These are phyloP conservation scores for Pelecanus crispus DNA, from an alignment of 2,113 vertebrate genomes.

Conservation along the genomic window DNA sequence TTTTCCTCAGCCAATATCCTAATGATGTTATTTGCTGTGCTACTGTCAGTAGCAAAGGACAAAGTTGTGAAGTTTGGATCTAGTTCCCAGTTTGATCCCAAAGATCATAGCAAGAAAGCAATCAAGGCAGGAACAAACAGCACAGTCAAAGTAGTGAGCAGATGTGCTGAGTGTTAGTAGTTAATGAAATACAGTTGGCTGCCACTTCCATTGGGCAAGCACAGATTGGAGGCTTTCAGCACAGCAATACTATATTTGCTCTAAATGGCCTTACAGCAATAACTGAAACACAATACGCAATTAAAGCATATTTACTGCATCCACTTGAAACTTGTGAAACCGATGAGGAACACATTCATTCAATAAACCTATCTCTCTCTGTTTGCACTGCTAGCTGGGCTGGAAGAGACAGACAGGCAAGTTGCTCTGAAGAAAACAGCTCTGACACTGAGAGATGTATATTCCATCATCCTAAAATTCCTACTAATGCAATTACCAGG, in stretches of 20 bases:
- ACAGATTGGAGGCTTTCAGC: not conserved
- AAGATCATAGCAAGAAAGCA: not conserved
- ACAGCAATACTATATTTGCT: not conserved
- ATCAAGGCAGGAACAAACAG: not conserved
- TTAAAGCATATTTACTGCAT: conserved; percentile 39
- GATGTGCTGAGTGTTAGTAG: not conserved
- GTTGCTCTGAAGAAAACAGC: not conserved
- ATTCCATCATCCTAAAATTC: conserved; percentile 22
- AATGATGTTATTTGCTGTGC: not conserved
- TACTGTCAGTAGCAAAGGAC: not conserved
- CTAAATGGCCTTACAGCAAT: conserved; percentile 17
- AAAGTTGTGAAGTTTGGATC: not conserved
- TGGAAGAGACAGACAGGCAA: not conserved
- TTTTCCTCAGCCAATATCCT: not conserved
- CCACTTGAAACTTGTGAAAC: conserved; percentile 1
- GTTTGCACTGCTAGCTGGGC: not conserved
- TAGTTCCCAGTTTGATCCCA: not conserved
- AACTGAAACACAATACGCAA: conserved; percentile 41
- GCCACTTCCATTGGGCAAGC: not conserved
- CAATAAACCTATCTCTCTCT: not conserved
- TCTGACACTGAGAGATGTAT: not conserved
- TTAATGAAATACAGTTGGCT: conserved; percentile 28
- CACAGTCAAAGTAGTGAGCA: not conserved
- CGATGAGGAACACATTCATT: not conserved
- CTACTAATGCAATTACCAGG: not conserved